phyloP scores from a whole-genome alignment of 2,888 invertebrate genomes.

The Dorcus hopei region DNA sequence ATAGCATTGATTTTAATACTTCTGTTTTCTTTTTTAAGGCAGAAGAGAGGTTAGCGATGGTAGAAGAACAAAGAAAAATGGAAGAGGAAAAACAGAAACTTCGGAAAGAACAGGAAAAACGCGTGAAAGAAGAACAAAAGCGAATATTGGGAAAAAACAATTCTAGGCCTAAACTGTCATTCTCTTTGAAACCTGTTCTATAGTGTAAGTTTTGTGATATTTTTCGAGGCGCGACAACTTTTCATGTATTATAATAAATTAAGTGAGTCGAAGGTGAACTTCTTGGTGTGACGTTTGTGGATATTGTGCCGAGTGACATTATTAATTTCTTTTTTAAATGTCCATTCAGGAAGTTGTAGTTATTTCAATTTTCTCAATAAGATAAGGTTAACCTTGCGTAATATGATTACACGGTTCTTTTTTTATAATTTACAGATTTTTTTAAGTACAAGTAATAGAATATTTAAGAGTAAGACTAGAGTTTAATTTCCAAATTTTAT shows the following conservation, averaged over 20 bases:
- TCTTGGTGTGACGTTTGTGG: too few species aligned
- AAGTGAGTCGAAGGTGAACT: too few species aligned
- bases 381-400: too few species aligned
- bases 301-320: too few species aligned
- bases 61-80: slow-evolving; percentile 94
- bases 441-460: slow-evolving; percentile 1
- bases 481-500: not conserved
- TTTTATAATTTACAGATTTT: slow-evolving; percentile 2
- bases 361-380: too few species aligned
- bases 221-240: not conserved
- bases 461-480: not conserved
- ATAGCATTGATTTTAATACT: not conserved
- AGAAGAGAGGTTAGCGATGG: slow-evolving; percentile 93
- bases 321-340: too few species aligned
- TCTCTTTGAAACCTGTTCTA: slow-evolving; percentile 76
- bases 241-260: not conserved
- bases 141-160: slow-evolving; percentile 96
- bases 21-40: slow-evolving; percentile 60
- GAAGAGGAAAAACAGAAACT: slow-evolving; percentile 91
- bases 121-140: slow-evolving; percentile 92
- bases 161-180: slow-evolving; percentile 92
- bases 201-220: slow-evolving; percentile 36
- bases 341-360: too few species aligned
- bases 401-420: too few species aligned
- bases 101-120: slow-evolving; percentile 89